Percentiles rank a stretch among this genome's conserved stretches.
Conservation (phyloP, 2,113 vertebrate species). For the Chinchilla lanigera region DNA sequence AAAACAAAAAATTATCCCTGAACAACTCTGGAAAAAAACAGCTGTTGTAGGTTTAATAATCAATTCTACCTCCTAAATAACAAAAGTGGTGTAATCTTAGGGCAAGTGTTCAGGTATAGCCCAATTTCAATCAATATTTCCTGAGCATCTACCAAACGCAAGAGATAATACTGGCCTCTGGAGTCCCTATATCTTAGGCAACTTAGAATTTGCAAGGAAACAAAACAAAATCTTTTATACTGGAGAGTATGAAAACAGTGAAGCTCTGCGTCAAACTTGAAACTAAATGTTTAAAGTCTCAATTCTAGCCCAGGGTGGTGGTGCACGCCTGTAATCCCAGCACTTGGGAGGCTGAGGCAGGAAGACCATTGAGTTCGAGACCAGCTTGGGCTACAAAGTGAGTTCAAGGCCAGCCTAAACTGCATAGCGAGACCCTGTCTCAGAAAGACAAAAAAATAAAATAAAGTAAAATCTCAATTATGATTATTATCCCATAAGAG, state of each 20-base stretch:
- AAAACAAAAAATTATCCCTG: not conserved
- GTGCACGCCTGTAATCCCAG: too few relatives aligned
- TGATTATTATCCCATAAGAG: not conserved
- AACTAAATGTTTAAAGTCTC: conserved; percentile 60
- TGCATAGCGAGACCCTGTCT: too few relatives aligned
- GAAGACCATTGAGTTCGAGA: too few relatives aligned
- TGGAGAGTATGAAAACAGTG: conserved; percentile 17
- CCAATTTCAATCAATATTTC: conserved; percentile 34
- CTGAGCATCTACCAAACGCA: not conserved
- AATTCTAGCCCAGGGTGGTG: too few relatives aligned
- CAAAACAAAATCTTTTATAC: conserved; percentile 8
- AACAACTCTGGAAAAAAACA: conserved; percentile 21
- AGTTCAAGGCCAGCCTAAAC: too few relatives aligned
- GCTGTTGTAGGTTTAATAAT: not conserved
- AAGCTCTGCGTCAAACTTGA: conserved; percentile 1
- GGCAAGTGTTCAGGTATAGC: conserved; percentile 5
- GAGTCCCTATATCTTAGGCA: conserved; percentile 26
- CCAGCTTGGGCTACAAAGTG: too few relatives aligned
- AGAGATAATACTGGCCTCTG: not conserved
- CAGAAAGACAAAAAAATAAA: too few relatives aligned
- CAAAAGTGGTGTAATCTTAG: not conserved
- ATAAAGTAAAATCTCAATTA: too few relatives aligned
- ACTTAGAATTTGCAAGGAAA: conserved; percentile 21
- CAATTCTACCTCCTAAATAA: not conserved
- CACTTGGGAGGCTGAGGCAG: too few relatives aligned